Conservation (phyloP, 2,797 vertebrate species). For the Ambastaia sidthimunki region DNA sequence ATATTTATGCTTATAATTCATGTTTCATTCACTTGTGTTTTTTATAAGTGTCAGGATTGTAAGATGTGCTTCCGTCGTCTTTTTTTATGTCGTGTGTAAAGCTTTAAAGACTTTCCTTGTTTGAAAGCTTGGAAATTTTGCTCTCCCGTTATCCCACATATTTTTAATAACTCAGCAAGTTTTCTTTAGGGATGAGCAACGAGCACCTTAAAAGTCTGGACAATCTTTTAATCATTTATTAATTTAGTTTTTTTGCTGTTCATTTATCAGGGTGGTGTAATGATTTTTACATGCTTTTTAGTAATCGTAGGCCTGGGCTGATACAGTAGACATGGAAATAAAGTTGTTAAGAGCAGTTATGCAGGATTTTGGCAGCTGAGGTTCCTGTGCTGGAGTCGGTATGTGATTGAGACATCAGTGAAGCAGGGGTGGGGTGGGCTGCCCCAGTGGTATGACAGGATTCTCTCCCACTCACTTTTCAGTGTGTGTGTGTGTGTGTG, state of each 20-base stretch:
- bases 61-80: not conserved
- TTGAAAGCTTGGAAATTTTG: slow-evolving; percentile 28
- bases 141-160: slow-evolving; percentile 26
- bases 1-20: slow-evolving; percentile 36
- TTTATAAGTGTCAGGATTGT: slow-evolving; percentile 7
- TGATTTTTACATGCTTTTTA: slow-evolving; percentile 27
- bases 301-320: not conserved
- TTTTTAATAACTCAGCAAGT: not conserved
- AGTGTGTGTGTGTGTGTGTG: slow-evolving; percentile 11
- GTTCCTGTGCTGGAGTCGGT: slow-evolving; percentile 24
- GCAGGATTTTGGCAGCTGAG: slow-evolving; percentile 11
- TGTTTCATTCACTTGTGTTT: slow-evolving; percentile 34
- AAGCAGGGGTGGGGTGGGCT: not conserved
- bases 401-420: slow-evolving; percentile 48
- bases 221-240: slow-evolving; percentile 62
- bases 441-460: slow-evolving; percentile 36
- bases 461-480: not conserved
- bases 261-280: slow-evolving; percentile 22
- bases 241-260: slow-evolving; percentile 25
- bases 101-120: slow-evolving; percentile 31
- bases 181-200: slow-evolving; percentile 44
- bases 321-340: not conserved
- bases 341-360: not conserved
- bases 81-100: slow-evolving; percentile 1
- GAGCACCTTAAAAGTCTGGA: slow-evolving; percentile 68